Evolutionary conservation across 2,797 vertebrate species (phyloP), one percentile per base, ranked within the genome.

Genomic region (Enteromius treurensis): DNA sequence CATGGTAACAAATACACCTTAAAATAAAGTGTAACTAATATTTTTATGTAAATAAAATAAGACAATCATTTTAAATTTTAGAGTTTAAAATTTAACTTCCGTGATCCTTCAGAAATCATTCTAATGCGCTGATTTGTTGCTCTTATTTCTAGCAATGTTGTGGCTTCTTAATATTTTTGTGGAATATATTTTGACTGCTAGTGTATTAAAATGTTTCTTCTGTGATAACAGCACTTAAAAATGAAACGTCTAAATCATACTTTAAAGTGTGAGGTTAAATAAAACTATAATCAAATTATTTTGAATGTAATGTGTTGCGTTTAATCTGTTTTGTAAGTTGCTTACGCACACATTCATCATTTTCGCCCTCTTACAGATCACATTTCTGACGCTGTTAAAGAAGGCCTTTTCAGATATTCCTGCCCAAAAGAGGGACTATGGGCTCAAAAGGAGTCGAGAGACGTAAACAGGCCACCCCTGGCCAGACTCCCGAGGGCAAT

Each of bases 381-480:
- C 6, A 71, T 55, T 68, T 67, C 49, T 34, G 42, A 45, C 65
- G 42, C 64, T 51, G 80, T 53, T 29, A 69, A 80, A 67, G 55
- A 80, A 84, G 60, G 34, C 76, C 70, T 71, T 42, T 65, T 21
- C 5, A 77, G 26, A 79, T 80, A 62, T 53, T 40, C 62, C 64
- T 65, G 77, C 37, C 74, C 70, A 51, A 80, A 64, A 49, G 21
- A 15, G 62, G 53, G 40, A 86, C 62, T 13, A 97, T 98, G 97
- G 94, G 95, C 73, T 95, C 95, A 0, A 94, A 93, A 70, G 95
- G 96, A 84, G 94, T 92, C 0, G 96, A 97, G 83, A 94, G 92
- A 76, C 94, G 95, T 89, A 95, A 95, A 93, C 96, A 95, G 74
- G 84, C 94, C 87, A 95, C 94, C 13, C 90, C 94, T 0, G 91